phyloP scores from a whole-genome alignment of 2,113 vertebrate genomes.

The Oryzias melastigma region DNA sequence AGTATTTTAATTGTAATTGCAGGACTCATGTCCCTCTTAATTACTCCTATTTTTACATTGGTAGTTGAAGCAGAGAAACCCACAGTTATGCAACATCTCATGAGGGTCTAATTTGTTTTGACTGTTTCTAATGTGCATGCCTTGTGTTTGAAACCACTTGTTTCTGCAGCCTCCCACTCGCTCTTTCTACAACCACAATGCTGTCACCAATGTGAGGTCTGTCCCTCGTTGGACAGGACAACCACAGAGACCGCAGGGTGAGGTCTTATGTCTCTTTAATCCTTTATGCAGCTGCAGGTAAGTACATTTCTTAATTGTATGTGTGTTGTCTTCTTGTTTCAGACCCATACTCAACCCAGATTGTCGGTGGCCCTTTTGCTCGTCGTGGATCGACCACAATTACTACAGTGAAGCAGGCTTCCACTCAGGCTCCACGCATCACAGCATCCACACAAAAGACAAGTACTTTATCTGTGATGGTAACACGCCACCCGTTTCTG shows the following conservation, averaged over 20 bases:
- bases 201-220: slow-evolving; percentile 69
- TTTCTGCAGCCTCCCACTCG: slow-evolving; percentile 80
- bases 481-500: neutral
- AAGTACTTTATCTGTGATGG: slow-evolving; percentile 64
- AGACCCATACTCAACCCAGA: slow-evolving; percentile 74
- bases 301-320: neutral
- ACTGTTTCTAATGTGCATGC: neutral
- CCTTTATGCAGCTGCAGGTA: no score
- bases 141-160: neutral
- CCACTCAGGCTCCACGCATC: slow-evolving; percentile 83
- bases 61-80: no score
- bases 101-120: no score
- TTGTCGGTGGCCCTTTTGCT: slow-evolving; percentile 64
- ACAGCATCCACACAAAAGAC: slow-evolving; percentile 81
- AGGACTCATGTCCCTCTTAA: no score
- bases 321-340: neutral
- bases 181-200: slow-evolving; percentile 81
- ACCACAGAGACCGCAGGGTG: slow-evolving; percentile 81
- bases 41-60: no score
- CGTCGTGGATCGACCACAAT: slow-evolving; percentile 77
- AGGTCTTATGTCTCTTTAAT: slow-evolving; percentile 20
- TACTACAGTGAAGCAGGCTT: slow-evolving; percentile 84
- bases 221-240: slow-evolving; percentile 85
- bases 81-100: no score
- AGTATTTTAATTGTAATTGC: no score